phyloP scores from a whole-genome alignment of 2,113 vertebrate species.

The Nannobrachium achirus region DNA sequence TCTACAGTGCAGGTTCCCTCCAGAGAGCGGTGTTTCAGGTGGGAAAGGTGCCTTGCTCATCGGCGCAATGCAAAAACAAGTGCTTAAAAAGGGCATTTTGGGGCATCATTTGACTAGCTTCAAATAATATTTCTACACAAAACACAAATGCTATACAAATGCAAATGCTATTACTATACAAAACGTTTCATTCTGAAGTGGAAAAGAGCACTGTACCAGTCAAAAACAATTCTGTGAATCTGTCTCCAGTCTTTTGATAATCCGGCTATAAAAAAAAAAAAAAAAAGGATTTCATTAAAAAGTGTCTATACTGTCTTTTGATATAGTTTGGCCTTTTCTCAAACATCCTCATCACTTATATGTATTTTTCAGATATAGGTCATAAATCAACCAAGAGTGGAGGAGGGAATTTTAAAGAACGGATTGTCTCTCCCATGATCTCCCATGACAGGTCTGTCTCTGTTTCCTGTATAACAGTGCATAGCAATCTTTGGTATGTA shows the following conservation, averaged over 20 bases:
- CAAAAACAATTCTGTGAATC: background rate
- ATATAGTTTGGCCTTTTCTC: background rate
- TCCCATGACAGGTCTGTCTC: constrained; percentile 27
- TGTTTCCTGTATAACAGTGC: constrained; percentile 54
- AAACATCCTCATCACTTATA: constrained; percentile 9
- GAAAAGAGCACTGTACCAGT: background rate
- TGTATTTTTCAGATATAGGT: constrained; percentile 2
- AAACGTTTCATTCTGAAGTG: constrained; percentile 32
- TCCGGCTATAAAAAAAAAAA: background rate
- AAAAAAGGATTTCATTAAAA: background rate
- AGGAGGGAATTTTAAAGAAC: constrained; percentile 3
- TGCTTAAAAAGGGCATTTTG: constrained; percentile 48
- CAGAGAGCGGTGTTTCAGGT: background rate
- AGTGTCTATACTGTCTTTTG: background rate
- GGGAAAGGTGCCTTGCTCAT: background rate
- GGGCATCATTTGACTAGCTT: constrained; percentile 43
- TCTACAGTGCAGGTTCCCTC: background rate
- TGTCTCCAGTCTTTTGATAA: background rate
- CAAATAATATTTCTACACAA: constrained; percentile 11
- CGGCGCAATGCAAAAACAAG: constrained; percentile 41
- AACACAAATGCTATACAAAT: too few relatives aligned
- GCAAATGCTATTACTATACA: constrained; percentile 35
- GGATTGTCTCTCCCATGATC: constrained; percentile 3
- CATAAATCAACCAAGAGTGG: constrained; percentile 19
- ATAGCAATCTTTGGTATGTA: constrained; percentile 48